Conservation (phyloP, 2,888 invertebrate genomes). For the Calameuta filiformis region DNA sequence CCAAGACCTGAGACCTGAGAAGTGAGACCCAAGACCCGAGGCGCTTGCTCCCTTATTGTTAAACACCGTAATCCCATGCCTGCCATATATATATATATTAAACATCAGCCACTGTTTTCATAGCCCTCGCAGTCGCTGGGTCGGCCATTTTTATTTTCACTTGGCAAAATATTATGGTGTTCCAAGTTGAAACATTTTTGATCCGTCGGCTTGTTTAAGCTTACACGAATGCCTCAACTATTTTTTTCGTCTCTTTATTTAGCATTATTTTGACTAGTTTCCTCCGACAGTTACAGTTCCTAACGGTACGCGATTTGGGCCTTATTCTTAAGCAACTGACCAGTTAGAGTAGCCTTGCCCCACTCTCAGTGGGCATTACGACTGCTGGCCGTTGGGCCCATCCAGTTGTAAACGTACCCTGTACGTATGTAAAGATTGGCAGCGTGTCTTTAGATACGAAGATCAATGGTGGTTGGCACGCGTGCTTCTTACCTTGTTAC, state of each 20-base stretch:
- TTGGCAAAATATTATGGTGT: not conserved
- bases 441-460: not conserved
- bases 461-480: not conserved
- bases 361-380: not conserved
- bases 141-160: not conserved
- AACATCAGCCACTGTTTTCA: constrained; percentile 19
- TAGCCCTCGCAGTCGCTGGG: not conserved
- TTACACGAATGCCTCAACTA: not conserved
- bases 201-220: not conserved
- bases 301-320: not conserved
- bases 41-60: constrained; percentile 12
- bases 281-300: not conserved
- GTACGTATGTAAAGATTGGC: not conserved
- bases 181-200: not conserved
- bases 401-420: not conserved
- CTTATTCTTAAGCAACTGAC: not conserved
- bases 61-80: constrained; percentile 21
- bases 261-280: not conserved
- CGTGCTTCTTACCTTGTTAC: not conserved
- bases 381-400: not conserved
- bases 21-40: not conserved
- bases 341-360: not conserved
- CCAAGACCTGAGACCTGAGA: not conserved
- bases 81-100: not conserved
- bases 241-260: not conserved